These are phyloP conservation scores for Drosophila formosana DNA, from an alignment of 2,888 invertebrate species.

Conservation along the genomic window DNA sequence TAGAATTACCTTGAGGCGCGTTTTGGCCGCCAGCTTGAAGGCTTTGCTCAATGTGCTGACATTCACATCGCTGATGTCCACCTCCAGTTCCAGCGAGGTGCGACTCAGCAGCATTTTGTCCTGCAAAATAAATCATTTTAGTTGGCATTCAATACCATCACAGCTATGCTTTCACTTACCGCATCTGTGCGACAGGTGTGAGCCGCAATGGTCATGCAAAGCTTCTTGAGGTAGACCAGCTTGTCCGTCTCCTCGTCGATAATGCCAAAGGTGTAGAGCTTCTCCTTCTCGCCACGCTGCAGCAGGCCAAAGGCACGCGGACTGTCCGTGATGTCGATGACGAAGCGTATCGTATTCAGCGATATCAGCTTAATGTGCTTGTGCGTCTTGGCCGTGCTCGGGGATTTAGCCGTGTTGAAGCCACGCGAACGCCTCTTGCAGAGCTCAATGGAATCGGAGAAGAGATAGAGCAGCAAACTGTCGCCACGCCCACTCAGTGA, in stretches of 20 bases:
- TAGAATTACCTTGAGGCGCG: constrained; percentile 89
- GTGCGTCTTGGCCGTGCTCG: constrained; percentile 92
- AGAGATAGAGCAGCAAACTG: constrained; percentile 94
- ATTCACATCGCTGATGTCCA: constrained; percentile 94
- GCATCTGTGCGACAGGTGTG: constrained; percentile 96
- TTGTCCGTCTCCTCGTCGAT: constrained; percentile 94
- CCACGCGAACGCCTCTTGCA: constrained; percentile 93
- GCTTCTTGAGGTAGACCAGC: constrained; percentile 91
- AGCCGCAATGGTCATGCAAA: constrained; percentile 96
- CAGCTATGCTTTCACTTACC: constrained; percentile 86
- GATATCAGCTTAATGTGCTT: constrained; percentile 96
- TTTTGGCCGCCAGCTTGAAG: constrained; percentile 94
- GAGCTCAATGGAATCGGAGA: constrained; percentile 97
- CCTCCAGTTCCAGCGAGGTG: constrained; percentile 90
- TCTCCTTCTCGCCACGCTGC: constrained; percentile 95
- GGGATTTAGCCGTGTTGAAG: constrained; percentile 89
- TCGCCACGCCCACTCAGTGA: constrained; percentile 94
- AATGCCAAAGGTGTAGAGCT: constrained; percentile 94
- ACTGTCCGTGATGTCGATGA: constrained; percentile 95
- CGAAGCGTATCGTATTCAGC: constrained; percentile 94
- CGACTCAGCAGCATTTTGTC: constrained; percentile 83
- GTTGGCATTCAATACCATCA: not conserved
- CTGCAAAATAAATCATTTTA: constrained; percentile 56
- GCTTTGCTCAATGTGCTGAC: constrained; percentile 96
- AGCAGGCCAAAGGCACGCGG: constrained; percentile 96